phyloP scores from a whole-genome alignment of 2,888 invertebrate genomes.

The Isotomurus palustris region DNA sequence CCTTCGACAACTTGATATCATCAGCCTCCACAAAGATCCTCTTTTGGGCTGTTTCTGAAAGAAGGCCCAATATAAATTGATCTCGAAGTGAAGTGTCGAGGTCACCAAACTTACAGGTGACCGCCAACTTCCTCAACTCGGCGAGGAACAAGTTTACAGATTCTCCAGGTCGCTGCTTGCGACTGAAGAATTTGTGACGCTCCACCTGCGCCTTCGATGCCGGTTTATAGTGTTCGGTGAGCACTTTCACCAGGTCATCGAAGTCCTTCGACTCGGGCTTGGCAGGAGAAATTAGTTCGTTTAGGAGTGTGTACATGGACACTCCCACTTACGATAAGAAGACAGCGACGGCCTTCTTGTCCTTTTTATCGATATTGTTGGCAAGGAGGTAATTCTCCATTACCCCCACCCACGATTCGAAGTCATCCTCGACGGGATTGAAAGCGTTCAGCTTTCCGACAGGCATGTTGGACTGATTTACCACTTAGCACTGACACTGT shows the following conservation, averaged over 20 bases:
- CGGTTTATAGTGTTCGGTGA: constrained; percentile 10
- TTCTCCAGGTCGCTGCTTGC: constrained; percentile 15
- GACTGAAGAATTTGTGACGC: constrained; percentile 12
- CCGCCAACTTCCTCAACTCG: constrained; percentile 12
- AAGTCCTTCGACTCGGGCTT: not conserved
- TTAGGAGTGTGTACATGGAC: not conserved
- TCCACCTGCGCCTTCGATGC: constrained; percentile 19
- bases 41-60: constrained; percentile 13
- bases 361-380: not conserved
- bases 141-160: constrained; percentile 5
- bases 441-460: not conserved
- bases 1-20: constrained; percentile 10
- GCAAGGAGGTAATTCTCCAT: not conserved
- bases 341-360: not conserved
- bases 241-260: not conserved
- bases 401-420: not conserved
- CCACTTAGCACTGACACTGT: too few relatives aligned
- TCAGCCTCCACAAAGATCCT: constrained; percentile 17
- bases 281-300: not conserved
- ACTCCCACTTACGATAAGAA: not conserved
- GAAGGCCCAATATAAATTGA: constrained; percentile 22
- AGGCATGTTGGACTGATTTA: too few relatives aligned
- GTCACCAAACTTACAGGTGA: constrained; percentile 8
- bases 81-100: constrained; percentile 14
- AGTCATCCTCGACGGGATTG: not conserved